Conservation (phyloP, 2,797 vertebrate genomes). For the Helostoma temminkii region DNA sequence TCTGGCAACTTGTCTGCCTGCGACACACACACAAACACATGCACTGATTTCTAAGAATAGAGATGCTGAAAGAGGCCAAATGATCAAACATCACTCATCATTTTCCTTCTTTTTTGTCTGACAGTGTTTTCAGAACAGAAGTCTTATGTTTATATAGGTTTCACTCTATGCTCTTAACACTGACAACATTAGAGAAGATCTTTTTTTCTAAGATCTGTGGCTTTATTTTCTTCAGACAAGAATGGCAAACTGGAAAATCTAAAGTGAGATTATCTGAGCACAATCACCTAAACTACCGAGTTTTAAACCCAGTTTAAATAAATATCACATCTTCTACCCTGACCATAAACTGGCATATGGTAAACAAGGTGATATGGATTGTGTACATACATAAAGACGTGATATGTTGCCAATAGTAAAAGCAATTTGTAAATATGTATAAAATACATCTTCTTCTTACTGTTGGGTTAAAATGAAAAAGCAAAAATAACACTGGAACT, state of each 20-base stretch:
- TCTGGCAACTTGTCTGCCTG: neutral
- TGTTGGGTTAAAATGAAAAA: constrained; percentile 71
- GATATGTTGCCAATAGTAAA: constrained; percentile 75
- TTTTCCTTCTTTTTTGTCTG: constrained; percentile 17
- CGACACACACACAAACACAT: neutral
- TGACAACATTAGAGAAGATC: constrained; percentile 21
- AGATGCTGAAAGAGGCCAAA: constrained; percentile 16
- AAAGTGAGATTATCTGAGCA: constrained; percentile 52
- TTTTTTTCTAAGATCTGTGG: constrained; percentile 29
- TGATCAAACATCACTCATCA: constrained; percentile 16
- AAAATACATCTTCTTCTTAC: constrained; percentile 73
- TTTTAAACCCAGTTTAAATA: constrained; percentile 30
- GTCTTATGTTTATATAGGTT: constrained; percentile 31
- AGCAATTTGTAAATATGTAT: constrained; percentile 79
- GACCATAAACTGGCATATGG: constrained; percentile 18
- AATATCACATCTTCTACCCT: constrained; percentile 35
- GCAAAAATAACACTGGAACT: constrained; percentile 76
- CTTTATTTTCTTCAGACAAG: constrained; percentile 32
- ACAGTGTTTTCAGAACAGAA: constrained; percentile 39
- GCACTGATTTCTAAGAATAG: constrained; percentile 14
- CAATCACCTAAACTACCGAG: constrained; percentile 46
- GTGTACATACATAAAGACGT: constrained; percentile 66
- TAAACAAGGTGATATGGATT: constrained; percentile 55
- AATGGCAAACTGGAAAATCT: constrained; percentile 26
- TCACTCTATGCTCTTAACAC: constrained; percentile 29